A percentile compares a stretch with the other conserved stretches of the same genome.
phyloP scores from a whole-genome alignment of 2,888 invertebrate genomes.

The Agonopterix alstromeriana region DNA sequence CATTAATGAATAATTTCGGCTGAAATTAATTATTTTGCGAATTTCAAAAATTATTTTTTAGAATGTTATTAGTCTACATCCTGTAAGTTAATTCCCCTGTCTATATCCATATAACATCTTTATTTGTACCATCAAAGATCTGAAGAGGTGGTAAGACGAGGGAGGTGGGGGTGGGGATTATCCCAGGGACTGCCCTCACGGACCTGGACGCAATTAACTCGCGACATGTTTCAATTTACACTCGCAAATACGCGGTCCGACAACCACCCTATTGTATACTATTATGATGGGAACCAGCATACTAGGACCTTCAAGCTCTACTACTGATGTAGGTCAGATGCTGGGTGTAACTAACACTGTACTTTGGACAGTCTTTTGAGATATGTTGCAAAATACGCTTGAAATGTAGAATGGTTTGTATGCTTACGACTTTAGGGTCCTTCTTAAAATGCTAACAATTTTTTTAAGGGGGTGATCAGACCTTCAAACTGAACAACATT shows the following conservation, averaged over 20 bases:
- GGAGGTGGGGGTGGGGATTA: conserved; percentile 37
- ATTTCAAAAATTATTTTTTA: no score
- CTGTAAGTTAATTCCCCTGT: not conserved
- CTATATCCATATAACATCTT: not conserved
- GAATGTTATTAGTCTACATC: no score
- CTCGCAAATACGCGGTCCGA: conserved; percentile 55
- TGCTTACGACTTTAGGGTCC: no score
- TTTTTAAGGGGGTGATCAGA: no score
- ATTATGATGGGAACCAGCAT: not conserved
- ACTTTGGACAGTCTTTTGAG: no score
- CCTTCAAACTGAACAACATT: no score
- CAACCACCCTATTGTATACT: conserved; percentile 31
- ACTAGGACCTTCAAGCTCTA: not conserved
- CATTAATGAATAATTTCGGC: no score
- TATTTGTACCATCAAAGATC: not conserved
- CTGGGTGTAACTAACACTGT: no score
- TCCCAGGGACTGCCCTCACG: conserved; percentile 31
- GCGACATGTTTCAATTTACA: conserved; percentile 73
- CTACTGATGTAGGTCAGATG: not conserved
- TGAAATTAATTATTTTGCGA: no score
- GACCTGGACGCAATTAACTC: conserved; percentile 63
- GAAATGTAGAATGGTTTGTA: no score
- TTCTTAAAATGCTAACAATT: no score
- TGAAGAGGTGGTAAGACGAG: not conserved
- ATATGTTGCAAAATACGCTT: no score